phyloP scores from a whole-genome alignment of 2,113 vertebrate genomes.

The Amblyopsis rosae region DNA sequence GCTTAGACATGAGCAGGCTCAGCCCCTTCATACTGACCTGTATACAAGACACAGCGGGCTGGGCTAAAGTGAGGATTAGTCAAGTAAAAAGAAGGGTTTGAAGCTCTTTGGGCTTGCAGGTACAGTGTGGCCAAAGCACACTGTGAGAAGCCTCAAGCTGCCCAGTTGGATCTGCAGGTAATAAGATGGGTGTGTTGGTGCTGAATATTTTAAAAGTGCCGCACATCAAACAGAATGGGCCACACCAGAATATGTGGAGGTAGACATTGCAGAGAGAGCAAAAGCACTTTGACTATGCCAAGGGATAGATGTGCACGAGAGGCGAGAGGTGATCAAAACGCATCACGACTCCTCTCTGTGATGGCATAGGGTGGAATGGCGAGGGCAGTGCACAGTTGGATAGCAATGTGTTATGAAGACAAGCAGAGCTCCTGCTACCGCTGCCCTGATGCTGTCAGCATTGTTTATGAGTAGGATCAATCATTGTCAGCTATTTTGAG shows the following conservation, averaged over 20 bases:
- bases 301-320: conserved; percentile 25
- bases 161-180: conserved; percentile 50
- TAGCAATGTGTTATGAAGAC: conserved; percentile 7
- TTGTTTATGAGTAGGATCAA: not conserved
- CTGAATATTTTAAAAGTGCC: conserved; percentile 58
- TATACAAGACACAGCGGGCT: conserved; percentile 22
- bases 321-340: conserved; percentile 36
- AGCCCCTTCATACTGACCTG: conserved; percentile 9
- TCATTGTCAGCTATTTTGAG: too few relatives aligned
- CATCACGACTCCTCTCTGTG: conserved; percentile 11
- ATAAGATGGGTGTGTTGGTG: conserved; percentile 40
- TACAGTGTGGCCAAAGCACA: conserved; percentile 5
- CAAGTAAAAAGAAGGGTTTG: conserved; percentile 34
- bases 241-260: not conserved
- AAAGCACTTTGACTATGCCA: conserved; percentile 20
- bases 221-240: conserved; percentile 44
- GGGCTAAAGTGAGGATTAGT: conserved; percentile 56
- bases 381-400: not conserved
- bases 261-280: conserved; percentile 8
- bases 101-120: conserved; percentile 24
- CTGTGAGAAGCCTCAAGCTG: conserved; percentile 16
- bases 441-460: conserved; percentile 16
- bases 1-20: conserved; percentile 34
- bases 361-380: too few relatives aligned
- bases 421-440: conserved; percentile 3